phyloP scores from a whole-genome alignment of 2,797 vertebrate genomes.

The Cygnus olor region DNA sequence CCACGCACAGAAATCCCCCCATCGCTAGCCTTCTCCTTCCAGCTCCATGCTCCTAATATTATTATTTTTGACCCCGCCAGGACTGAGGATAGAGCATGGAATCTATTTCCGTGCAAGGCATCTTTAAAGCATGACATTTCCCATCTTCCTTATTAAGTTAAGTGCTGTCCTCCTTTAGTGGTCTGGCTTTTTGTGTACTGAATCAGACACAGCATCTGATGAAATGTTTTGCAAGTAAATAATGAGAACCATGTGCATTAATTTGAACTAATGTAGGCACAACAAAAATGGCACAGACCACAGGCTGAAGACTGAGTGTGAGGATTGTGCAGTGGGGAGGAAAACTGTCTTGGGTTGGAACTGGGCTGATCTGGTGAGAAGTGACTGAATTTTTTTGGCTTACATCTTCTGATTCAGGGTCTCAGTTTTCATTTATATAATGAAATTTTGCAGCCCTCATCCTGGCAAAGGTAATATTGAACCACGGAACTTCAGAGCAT shows the following conservation, averaged over 20 bases:
- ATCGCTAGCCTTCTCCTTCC: neutral
- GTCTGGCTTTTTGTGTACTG: conserved; percentile 42
- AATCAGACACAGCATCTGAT: conserved; percentile 42
- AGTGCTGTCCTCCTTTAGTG: conserved; percentile 18
- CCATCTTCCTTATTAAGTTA: conserved; percentile 25
- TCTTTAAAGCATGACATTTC: conserved; percentile 38
- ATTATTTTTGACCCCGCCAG: conserved; percentile 19
- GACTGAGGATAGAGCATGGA: neutral
- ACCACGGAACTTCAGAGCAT: neutral
- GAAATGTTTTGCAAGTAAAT: conserved; percentile 48
- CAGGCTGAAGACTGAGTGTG: neutral
- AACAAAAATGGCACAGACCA: neutral
- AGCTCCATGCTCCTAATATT: neutral
- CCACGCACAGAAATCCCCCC: fast-evolving
- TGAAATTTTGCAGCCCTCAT: neutral
- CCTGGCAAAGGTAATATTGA: neutral
- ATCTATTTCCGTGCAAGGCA: conserved; percentile 22
- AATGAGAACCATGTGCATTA: conserved; percentile 14
- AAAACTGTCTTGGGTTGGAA: neutral
- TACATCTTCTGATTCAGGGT: neutral
- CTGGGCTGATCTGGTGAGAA: neutral
- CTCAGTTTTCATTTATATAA: neutral
- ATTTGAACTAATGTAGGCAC: neutral
- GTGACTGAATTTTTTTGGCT: neutral
- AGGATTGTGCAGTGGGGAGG: neutral